Base-by-base conservation (phyloP, 2,113 vertebrate genomes). In the Todiramphus saurophagus region DNA sequence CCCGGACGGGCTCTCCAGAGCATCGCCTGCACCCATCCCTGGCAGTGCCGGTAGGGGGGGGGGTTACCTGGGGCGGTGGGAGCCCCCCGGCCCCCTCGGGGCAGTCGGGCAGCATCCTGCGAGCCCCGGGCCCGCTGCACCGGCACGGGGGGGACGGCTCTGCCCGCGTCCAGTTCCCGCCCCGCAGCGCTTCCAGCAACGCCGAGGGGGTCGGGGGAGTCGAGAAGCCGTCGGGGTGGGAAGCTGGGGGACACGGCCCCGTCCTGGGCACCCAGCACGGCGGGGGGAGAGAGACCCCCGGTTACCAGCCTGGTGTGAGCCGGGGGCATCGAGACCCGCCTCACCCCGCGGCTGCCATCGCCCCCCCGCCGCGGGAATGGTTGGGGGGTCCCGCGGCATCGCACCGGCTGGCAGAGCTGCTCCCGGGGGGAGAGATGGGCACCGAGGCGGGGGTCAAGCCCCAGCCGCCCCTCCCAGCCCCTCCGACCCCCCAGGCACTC, bases 31-130 rank as follows among this genome's bases (percentile, higher is more conserved):
- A 13, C 46, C 43, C 11, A 1, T 13, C 30, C 9, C 16, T 4
- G 1, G 75, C 78, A 73, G 27, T 4, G 9, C 7, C 1, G 0
- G 62, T 5, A n/a, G 10, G 51, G 0, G 2, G 43, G 9, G 14
- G 43, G 9, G 16, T 81, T 87, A 98, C 98, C 98, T 99, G 99
- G n/a, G 99, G 98, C 0, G 99, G 98, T 0, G 98, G 98, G 48
- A 97, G 94, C 5, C 99, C 99, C 6, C 99, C 99, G 0, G 99
- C 99, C 1, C 98, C 98, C 3, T 94, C 75, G 0, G 98, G 98
- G 67, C 99, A 99, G 35, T 98, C 96, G 0, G 99, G 99, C 19
- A 99, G 97, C 98, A 99, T 99, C 85, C 97, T 97, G 19, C 94
- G 98, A 46, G 97, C 64, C 3, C 98, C 95, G 0, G 98, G 96